Evolutionary conservation across 2,113 vertebrate species (phyloP).

Genomic region (Cyrtonyx montezumae): DNA sequence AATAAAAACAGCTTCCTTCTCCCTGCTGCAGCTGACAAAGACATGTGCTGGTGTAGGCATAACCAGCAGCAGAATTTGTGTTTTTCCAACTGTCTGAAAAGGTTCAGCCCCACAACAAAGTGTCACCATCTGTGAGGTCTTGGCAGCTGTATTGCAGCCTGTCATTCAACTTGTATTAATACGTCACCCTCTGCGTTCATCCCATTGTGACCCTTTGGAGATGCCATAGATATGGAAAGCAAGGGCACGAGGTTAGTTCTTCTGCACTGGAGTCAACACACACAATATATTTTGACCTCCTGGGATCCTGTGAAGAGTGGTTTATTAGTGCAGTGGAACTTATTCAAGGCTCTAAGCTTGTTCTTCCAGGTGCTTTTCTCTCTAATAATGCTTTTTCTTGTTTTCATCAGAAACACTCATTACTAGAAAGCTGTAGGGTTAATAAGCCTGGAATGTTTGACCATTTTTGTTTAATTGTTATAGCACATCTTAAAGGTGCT

Average conservation of each 20-base stretch:
- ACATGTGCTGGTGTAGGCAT: fast-evolving
- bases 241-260: conserved; percentile 48
- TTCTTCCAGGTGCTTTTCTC: conserved; percentile 25
- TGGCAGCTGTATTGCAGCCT: conserved; percentile 41
- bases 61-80: background rate
- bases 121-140: background rate
- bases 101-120: background rate
- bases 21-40: background rate
- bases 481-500: conserved; percentile 23
- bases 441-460: conserved; percentile 22
- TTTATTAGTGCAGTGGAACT: conserved; percentile 43
- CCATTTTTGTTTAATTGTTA: conserved; percentile 55
- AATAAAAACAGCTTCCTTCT: background rate
- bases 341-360: background rate
- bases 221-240: conserved; percentile 51
- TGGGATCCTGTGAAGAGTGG: background rate
- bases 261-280: background rate
- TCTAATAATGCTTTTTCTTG: background rate
- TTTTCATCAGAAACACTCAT: background rate
- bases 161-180: background rate
- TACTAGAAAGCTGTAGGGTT: background rate
- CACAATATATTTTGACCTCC: background rate
- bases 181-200: background rate
- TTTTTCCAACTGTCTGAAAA: background rate
- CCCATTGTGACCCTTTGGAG: conserved; percentile 18